Evolutionary conservation across 2,797 vertebrate genomes (phyloP).

Genomic region (Lerista edwardsae): DNA sequence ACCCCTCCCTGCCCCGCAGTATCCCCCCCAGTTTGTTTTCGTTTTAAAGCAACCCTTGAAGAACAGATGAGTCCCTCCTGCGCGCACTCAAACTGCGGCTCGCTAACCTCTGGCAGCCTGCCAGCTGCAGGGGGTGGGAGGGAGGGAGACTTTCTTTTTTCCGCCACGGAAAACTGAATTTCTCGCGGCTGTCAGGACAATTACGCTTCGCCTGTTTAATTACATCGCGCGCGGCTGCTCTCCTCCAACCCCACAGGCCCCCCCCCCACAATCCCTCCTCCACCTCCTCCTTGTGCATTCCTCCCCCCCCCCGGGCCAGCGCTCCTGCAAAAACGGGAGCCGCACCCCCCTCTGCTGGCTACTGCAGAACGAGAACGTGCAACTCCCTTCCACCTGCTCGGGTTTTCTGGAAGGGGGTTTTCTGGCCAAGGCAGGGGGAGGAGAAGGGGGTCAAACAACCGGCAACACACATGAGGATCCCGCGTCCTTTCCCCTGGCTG

Average conservation of each 20-base stretch:
- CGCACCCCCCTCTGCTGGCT: conserved; percentile 55
- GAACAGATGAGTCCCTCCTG: conserved; percentile 53
- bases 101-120: conserved; percentile 50
- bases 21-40: neutral
- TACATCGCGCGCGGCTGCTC: conserved; percentile 14
- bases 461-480: no score
- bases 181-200: conserved; percentile 59
- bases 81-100: conserved; percentile 48
- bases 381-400: neutral
- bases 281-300: no score
- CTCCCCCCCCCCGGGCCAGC: neutral
- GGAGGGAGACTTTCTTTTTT: no score
- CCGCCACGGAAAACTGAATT: conserved; percentile 46
- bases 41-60: neutral
- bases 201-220: conserved; percentile 39
- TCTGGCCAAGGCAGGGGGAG: neutral
- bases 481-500: neutral
- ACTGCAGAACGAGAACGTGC: neutral
- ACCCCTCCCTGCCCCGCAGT: no score
- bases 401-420: neutral
- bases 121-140: conserved; percentile 45
- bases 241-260: neutral
- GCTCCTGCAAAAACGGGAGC: neutral
- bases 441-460: neutral
- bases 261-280: neutral